Evolutionary conservation across 2,113 vertebrate species (phyloP).

Genomic region (Bettongia penicillata): DNA sequence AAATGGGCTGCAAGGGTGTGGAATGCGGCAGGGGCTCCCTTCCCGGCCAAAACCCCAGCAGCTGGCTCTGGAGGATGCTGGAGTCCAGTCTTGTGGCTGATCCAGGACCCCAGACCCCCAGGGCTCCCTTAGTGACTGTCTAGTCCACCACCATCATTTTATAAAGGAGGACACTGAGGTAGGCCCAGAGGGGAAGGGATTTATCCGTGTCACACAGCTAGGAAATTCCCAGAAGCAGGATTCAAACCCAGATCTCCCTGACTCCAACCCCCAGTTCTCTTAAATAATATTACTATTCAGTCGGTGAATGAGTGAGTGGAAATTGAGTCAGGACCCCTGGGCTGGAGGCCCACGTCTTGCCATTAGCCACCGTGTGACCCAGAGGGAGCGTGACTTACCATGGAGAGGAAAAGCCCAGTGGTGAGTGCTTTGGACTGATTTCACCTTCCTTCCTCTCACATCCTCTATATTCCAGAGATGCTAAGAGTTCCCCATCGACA

Average conservation of each 20-base stretch:
- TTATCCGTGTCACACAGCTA: not conserved
- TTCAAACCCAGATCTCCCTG: not conserved
- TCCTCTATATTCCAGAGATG: too few relatives aligned
- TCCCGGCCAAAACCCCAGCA: not conserved
- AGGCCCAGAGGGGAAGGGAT: not conserved
- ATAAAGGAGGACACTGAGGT: not conserved
- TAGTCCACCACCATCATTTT: not conserved
- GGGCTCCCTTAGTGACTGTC: not conserved
- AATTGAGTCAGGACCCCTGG: not conserved
- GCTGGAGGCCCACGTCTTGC: not conserved
- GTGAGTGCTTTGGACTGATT: not conserved
- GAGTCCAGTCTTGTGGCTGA: not conserved
- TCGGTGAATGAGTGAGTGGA: constrained; percentile 69
- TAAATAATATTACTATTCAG: not conserved
- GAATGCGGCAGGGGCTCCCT: not conserved
- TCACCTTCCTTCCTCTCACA: not conserved
- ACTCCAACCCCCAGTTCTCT: not conserved
- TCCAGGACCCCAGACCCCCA: not conserved
- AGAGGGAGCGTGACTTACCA: not conserved
- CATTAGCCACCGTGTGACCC: not conserved
- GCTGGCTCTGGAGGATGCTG: not conserved
- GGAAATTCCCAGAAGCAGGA: too few relatives aligned
- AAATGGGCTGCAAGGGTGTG: not conserved
- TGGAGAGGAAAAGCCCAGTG: not conserved
- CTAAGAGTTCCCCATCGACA: too few relatives aligned